phyloP scores from a whole-genome alignment of 37 sponge, comb jelly and placozoan genomes.

The Bolinopsis microptera region DNA sequence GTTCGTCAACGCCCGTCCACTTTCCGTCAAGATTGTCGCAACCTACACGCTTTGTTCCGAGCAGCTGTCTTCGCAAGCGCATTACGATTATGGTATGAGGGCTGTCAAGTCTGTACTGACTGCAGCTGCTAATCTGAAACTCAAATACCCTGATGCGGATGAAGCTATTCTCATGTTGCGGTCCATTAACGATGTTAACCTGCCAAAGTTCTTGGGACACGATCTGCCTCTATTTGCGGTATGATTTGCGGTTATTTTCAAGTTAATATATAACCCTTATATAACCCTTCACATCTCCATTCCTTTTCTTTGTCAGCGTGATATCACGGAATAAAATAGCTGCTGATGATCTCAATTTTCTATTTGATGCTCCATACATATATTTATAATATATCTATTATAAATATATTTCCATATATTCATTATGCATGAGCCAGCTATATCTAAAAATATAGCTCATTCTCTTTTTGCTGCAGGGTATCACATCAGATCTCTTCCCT shows the following conservation, averaged over 20 bases:
- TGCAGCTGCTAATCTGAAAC: slow-evolving; percentile 97
- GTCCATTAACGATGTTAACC: slow-evolving; percentile 95
- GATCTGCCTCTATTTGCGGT: slow-evolving; percentile 92
- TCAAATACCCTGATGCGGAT: slow-evolving; percentile 97
- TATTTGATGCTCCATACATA: too few species aligned
- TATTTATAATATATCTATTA: too few species aligned
- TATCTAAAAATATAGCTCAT: too few species aligned
- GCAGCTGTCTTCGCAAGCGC: slow-evolving; percentile 97
- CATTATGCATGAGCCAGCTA: too few species aligned
- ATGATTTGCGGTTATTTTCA: too few species aligned
- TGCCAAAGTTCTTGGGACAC: slow-evolving; percentile 94
- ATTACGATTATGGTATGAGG: slow-evolving; percentile 99
- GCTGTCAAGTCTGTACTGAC: slow-evolving; percentile 99
- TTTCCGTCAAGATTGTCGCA: slow-evolving; percentile 99
- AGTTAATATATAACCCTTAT: too few species aligned
- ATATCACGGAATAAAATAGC: too few species aligned
- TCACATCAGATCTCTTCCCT: slow-evolving; percentile 96
- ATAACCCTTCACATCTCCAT: neutral
- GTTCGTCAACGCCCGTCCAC: slow-evolving; percentile 94
- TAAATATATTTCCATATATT: too few species aligned
- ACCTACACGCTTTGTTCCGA: slow-evolving; percentile 98
- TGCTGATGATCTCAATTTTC: too few species aligned
- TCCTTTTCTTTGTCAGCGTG: neutral
- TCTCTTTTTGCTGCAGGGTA: slow-evolving; percentile 72
- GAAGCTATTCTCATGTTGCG: slow-evolving; percentile 94